phyloP scores from a whole-genome alignment of 1,140 invertebrate species.

The Papilio glaucus region DNA sequence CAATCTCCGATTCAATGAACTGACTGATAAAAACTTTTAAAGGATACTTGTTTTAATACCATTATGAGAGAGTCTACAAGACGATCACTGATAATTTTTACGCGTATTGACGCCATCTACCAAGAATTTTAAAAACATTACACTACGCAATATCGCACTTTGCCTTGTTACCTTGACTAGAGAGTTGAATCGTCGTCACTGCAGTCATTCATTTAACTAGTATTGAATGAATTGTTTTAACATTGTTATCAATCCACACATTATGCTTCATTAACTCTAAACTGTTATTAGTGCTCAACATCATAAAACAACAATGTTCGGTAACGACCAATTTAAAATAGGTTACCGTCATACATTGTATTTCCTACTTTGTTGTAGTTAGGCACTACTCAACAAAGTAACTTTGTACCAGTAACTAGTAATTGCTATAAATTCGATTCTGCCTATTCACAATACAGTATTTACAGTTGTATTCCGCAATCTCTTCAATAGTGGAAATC shows the following conservation, averaged over 20 bases:
- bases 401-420: background rate
- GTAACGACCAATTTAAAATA: conserved; percentile 18
- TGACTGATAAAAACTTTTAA: too few species aligned
- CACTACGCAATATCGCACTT: too few species aligned
- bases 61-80: too few species aligned
- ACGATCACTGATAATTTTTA: too few species aligned
- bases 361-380: conserved; percentile 5
- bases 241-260: background rate
- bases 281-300: background rate
- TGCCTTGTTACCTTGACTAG: too few species aligned
- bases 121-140: too few species aligned
- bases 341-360: conserved; percentile 2
- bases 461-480: conserved; percentile 32
- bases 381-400: background rate
- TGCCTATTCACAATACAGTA: background rate
- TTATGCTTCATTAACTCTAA: conserved; percentile 9
- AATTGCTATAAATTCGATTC: background rate
- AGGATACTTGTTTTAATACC: too few species aligned
- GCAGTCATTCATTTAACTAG: background rate
- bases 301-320: conserved; percentile 8
- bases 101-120: too few species aligned
- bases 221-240: background rate
- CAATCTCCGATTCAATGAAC: too few species aligned
- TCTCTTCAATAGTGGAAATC: conserved; percentile 20
- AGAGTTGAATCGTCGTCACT: too few species aligned